A percentile compares a stretch with the other conserved stretches of the same genome.
phyloP scores from a whole-genome alignment of 2,797 vertebrate genomes.

The Salmo trutta region DNA sequence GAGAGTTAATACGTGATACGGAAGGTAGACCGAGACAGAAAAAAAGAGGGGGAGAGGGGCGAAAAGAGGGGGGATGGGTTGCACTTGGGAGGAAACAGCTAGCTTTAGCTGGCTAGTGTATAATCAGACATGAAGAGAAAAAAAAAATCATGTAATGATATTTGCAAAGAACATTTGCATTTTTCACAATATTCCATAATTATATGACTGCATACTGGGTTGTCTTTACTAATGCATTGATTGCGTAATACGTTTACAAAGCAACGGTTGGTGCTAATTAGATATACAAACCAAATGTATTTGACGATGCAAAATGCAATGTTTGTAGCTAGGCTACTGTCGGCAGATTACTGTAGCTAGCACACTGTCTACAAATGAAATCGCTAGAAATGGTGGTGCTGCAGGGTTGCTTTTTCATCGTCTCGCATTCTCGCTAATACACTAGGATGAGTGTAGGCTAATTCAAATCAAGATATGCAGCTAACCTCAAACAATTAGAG shows the following conservation, averaged over 20 bases:
- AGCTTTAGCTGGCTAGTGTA: constrained; percentile 42
- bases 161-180: constrained; percentile 3
- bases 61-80: constrained; percentile 65
- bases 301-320: constrained; percentile 39
- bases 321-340: constrained; percentile 30
- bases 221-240: constrained; percentile 39
- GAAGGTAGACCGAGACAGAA: constrained; percentile 59
- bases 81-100: constrained; percentile 24
- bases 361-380: constrained; percentile 20
- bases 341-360: constrained; percentile 9
- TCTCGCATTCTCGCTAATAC: not conserved
- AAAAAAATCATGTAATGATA: constrained; percentile 20
- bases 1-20: constrained; percentile 69
- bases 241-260: constrained; percentile 46
- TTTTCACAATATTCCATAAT: constrained; percentile 31
- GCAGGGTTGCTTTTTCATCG: not conserved
- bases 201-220: constrained; percentile 32
- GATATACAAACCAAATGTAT: constrained; percentile 40
- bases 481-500: not conserved
- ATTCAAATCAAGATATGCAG: constrained; percentile 1
- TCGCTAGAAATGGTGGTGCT: constrained; percentile 7
- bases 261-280: constrained; percentile 45
- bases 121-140: constrained; percentile 50
- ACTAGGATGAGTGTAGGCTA: not conserved
- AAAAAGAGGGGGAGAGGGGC: constrained; percentile 46